Percentiles rank a stretch among this genome's conserved stretches.
Evolutionary conservation across 2,113 vertebrate genomes (phyloP).

Genomic region (Hipposideros armiger): DNA sequence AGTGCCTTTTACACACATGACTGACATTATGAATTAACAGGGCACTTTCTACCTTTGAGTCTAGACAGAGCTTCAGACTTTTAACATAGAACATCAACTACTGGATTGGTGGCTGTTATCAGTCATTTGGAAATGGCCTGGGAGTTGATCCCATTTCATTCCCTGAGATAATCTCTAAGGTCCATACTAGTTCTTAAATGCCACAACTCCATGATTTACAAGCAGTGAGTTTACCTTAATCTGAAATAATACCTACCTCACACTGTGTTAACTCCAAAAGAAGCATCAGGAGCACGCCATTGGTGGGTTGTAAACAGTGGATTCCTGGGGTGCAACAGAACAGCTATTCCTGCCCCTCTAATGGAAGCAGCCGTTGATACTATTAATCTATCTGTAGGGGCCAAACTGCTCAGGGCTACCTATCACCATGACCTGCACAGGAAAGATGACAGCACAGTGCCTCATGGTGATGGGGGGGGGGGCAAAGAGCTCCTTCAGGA

Average conservation of each 20-base stretch:
- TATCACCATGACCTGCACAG: neutral
- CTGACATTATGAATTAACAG: too few relatives aligned
- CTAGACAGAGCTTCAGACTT: neutral
- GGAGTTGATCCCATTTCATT: neutral
- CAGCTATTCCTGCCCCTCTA: too few relatives aligned
- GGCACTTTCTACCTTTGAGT: neutral
- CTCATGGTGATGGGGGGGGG: neutral
- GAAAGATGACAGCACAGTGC: neutral
- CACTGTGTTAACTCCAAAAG: neutral
- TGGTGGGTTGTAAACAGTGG: neutral
- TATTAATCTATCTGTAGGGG: neutral
- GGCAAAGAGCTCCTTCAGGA: neutral
- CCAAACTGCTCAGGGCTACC: neutral
- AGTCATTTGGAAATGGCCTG: neutral
- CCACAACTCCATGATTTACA: neutral
- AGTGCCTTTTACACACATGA: neutral
- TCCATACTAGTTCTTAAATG: neutral
- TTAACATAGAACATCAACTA: neutral
- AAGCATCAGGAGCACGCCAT: fast-evolving
- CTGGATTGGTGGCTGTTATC: neutral
- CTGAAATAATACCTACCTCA: neutral
- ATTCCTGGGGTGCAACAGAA: neutral
- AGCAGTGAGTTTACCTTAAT: neutral
- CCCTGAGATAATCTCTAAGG: neutral
- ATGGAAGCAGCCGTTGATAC: neutral